A percentile compares a stretch with the other conserved stretches of the same genome.
Conservation (phyloP, 2,888 invertebrate genomes). For the Invenusta paracnida region DNA sequence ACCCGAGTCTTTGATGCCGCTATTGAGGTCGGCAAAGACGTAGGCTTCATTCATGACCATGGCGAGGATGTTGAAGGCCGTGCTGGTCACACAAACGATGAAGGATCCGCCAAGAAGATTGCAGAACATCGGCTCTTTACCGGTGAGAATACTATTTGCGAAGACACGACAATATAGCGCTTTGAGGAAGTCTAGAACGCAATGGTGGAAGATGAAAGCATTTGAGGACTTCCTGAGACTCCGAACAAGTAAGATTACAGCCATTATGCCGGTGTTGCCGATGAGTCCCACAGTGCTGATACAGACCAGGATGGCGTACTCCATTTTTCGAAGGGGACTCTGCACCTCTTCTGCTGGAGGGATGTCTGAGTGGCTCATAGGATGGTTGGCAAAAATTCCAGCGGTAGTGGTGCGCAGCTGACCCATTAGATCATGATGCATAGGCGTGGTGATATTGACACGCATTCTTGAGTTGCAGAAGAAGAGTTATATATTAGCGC, state of each 20-base stretch:
- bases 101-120: constrained; percentile 81
- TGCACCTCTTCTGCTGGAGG: neutral
- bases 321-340: constrained; percentile 38
- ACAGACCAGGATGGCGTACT: constrained; percentile 50
- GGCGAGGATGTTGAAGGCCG: constrained; percentile 78
- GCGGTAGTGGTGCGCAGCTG: neutral
- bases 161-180: constrained; percentile 55
- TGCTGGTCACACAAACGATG: constrained; percentile 78
- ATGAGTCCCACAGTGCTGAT: constrained; percentile 51
- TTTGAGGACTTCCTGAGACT: constrained; percentile 53
- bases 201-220: constrained; percentile 57
- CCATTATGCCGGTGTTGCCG: constrained; percentile 51
- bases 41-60: constrained; percentile 58
- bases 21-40: constrained; percentile 50
- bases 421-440: neutral
- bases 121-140: constrained; percentile 62
- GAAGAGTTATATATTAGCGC: too few species aligned
- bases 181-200: constrained; percentile 55
- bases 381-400: neutral
- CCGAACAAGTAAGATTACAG: constrained; percentile 49
- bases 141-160: constrained; percentile 51
- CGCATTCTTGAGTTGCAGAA: too few species aligned
- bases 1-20: constrained; percentile 48
- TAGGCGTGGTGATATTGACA: too few species aligned
- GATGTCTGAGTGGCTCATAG: neutral